Conservation (phyloP, 2,888 invertebrate genomes). For the Nematopogon swammerdamellus region DNA sequence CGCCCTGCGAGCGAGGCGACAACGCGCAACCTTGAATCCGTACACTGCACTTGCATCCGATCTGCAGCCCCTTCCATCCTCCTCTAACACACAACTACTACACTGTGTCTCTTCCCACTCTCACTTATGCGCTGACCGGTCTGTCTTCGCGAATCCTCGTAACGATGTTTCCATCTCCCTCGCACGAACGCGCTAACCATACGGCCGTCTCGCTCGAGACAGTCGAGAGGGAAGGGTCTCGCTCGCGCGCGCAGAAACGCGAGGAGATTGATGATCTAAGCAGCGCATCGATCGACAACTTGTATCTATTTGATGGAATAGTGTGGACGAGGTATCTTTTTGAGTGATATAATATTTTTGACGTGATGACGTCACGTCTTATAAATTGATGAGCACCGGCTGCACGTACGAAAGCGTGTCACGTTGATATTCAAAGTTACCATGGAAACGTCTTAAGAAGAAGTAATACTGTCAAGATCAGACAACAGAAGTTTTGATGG, state of each 20-base stretch:
- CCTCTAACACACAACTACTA: constrained; percentile 14
- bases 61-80: constrained; percentile 9
- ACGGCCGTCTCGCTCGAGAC: constrained; percentile 20
- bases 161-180: constrained; percentile 13
- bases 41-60: constrained; percentile 37
- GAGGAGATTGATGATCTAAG: constrained; percentile 44
- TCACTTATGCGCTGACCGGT: constrained; percentile 14
- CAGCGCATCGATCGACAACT: constrained; percentile 19
- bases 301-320: neutral
- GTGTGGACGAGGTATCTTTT: neutral
- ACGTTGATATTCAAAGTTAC: too few species aligned
- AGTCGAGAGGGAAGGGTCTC: constrained; percentile 15
- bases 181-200: constrained; percentile 12
- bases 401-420: too few species aligned
- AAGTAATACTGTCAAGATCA: too few species aligned
- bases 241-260: constrained; percentile 35
- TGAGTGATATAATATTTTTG: too few species aligned
- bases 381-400: too few species aligned
- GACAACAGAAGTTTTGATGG: too few species aligned
- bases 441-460: too few species aligned
- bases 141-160: neutral
- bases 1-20: constrained; percentile 15
- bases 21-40: constrained; percentile 38
- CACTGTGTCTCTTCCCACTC: constrained; percentile 10
- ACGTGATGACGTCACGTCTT: too few species aligned